A percentile compares a stretch with the other conserved stretches of the same genome.
phyloP scores from a whole-genome alignment of 2,888 invertebrate genomes.

The Brenthis daphne region DNA sequence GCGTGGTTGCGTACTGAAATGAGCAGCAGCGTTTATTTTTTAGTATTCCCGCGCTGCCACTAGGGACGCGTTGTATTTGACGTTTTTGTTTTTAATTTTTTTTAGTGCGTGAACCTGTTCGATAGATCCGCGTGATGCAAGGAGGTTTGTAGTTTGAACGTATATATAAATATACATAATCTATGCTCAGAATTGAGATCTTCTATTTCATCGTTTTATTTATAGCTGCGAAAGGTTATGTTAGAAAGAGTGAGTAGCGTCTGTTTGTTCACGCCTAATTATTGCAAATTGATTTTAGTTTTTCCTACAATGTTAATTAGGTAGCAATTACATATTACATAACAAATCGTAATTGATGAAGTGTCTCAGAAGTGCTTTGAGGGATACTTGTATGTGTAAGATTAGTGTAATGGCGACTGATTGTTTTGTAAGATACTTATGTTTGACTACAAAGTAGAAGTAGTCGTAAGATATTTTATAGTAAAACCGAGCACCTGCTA shows the following conservation, averaged over 20 bases:
- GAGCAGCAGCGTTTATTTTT: constrained; percentile 45
- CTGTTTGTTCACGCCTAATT: too few species aligned
- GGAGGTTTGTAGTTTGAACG: constrained; percentile 51
- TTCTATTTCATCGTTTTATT: background rate
- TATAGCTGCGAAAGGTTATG: background rate
- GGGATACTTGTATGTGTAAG: background rate
- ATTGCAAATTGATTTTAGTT: too few species aligned
- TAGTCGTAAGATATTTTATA: too few species aligned
- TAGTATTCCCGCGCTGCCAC: constrained; percentile 52
- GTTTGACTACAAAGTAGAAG: too few species aligned
- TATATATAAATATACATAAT: background rate
- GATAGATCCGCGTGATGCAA: constrained; percentile 51
- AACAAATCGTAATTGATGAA: background rate
- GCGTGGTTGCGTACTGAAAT: constrained; percentile 59
- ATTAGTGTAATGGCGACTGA: background rate
- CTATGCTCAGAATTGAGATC: background rate
- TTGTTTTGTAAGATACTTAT: too few species aligned
- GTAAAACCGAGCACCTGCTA: constrained; percentile 12
- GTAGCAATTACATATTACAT: background rate
- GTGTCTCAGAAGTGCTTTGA: background rate
- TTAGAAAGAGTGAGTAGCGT: background rate
- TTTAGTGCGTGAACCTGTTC: constrained; percentile 48
- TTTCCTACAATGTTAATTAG: too few species aligned
- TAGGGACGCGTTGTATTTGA: constrained; percentile 54
- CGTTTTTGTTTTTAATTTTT: constrained; percentile 57